Conservation (phyloP, 2,113 vertebrate genomes). For the Mixornis gularis region DNA sequence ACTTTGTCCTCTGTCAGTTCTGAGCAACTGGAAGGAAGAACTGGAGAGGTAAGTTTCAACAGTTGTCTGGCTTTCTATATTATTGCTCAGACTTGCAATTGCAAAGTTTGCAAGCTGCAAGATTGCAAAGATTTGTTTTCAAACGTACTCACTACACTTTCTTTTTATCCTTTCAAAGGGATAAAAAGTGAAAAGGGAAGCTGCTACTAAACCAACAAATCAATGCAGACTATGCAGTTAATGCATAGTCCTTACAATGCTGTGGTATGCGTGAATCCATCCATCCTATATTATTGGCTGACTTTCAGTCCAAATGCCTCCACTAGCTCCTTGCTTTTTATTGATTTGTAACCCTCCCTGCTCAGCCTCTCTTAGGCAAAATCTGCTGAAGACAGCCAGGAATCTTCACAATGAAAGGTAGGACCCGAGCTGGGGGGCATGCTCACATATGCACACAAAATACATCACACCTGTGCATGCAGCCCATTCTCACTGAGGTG, state of each 20-base stretch:
- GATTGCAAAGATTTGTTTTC: neutral
- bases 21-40: slow-evolving; percentile 90
- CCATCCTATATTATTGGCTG: neutral
- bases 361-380: slow-evolving; percentile 14
- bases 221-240: neutral
- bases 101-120: neutral
- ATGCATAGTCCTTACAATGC: neutral
- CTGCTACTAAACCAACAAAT: neutral
- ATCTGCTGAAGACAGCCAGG: slow-evolving; percentile 4
- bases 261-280: neutral
- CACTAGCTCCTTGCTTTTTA: neutral
- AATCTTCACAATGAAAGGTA: slow-evolving; percentile 2
- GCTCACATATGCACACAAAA: neutral
- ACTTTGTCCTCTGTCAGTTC: slow-evolving; percentile 85
- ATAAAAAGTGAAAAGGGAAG: neutral
- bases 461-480: neutral
- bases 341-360: neutral
- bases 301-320: neutral
- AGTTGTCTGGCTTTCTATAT: neutral
- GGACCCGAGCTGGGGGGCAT: neutral
- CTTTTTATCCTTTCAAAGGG: neutral
- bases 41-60: slow-evolving; percentile 74
- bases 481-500: neutral
- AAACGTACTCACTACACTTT: neutral
- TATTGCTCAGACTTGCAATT: neutral